Evolutionary conservation across 2,113 vertebrate genomes (phyloP).

Genomic region (Vanacampus margaritifer): DNA sequence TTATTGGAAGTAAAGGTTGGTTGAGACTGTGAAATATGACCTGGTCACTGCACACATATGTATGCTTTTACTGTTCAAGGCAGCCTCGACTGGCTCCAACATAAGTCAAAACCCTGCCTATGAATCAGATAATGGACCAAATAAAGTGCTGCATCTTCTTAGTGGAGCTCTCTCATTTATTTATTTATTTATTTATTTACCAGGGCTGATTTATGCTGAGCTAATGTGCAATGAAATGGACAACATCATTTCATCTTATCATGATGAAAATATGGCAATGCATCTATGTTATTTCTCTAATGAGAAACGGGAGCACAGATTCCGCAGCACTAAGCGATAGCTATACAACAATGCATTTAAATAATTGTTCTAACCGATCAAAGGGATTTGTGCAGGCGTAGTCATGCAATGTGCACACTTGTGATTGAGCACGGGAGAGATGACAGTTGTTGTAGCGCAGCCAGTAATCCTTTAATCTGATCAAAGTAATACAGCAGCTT

Average conservation of each 20-base stretch:
- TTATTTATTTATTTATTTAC: background rate
- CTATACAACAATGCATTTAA: slow-evolving; percentile 69
- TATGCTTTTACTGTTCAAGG: slow-evolving; percentile 24
- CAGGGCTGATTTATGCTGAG: slow-evolving; percentile 35
- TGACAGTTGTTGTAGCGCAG: slow-evolving; percentile 61
- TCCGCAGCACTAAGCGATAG: slow-evolving; percentile 37
- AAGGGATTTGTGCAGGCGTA: slow-evolving; percentile 59
- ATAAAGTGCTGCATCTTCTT: slow-evolving; percentile 15
- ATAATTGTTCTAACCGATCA: slow-evolving; percentile 76
- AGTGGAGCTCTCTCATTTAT: background rate
- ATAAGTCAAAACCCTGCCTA: slow-evolving; percentile 7
- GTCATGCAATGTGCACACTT: slow-evolving; percentile 36
- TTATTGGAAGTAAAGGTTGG: slow-evolving; percentile 12
- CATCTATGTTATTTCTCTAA: slow-evolving; percentile 67
- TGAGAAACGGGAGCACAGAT: slow-evolving; percentile 57
- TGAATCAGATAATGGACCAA: slow-evolving; percentile 17
- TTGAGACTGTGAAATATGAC: slow-evolving; percentile 12
- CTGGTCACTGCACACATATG: slow-evolving; percentile 12
- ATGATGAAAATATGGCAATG: slow-evolving; percentile 52
- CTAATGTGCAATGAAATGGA: slow-evolving; percentile 48
- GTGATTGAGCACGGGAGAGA: slow-evolving; percentile 33
- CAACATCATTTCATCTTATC: slow-evolving; percentile 53
- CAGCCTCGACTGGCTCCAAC: background rate
- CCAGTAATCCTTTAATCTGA: slow-evolving; percentile 74
- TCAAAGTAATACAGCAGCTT: slow-evolving; percentile 73